These are phyloP conservation scores for Fringilla coelebs DNA, from an alignment of 2,797 vertebrate species.

Conservation along the genomic window DNA sequence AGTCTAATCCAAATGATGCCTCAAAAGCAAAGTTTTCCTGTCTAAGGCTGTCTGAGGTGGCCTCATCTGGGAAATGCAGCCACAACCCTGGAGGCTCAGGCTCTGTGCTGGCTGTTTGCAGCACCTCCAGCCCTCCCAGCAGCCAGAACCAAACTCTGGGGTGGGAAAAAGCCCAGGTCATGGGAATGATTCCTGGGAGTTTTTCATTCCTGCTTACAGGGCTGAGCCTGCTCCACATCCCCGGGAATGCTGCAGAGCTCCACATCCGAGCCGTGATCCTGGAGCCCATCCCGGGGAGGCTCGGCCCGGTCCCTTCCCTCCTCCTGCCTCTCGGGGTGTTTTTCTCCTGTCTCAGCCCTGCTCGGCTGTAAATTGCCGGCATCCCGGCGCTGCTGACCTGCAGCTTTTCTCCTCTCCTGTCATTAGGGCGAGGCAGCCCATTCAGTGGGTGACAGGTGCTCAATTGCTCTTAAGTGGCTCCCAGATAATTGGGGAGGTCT, in stretches of 20 bases:
- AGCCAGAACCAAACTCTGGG: not conserved
- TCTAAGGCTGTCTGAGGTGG: not conserved
- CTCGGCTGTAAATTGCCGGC: not conserved
- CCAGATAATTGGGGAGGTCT: conserved; percentile 70
- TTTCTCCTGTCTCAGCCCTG: not conserved
- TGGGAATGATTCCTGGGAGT: not conserved
- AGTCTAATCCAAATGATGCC: not conserved
- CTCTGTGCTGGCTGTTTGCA: not conserved
- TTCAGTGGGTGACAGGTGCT: conserved; percentile 65
- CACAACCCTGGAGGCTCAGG: rapidly evolving
- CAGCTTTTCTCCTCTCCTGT: conserved; percentile 46
- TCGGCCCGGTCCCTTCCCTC: not conserved
- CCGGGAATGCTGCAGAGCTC: not conserved
- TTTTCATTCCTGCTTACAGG: not conserved
- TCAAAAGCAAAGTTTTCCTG: not conserved
- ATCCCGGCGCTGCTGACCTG: conserved; percentile 20
- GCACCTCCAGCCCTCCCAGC: not conserved
- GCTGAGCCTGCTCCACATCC: not conserved
- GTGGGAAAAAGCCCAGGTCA: rapidly evolving
- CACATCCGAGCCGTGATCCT: not conserved
- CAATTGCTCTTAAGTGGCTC: conserved; percentile 64
- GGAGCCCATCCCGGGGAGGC: not conserved
- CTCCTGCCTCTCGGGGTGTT: not conserved
- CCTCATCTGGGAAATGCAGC: rapidly evolving
- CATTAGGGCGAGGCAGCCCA: conserved; percentile 33